Base-by-base conservation (phyloP, 2,888 invertebrate genomes). In the Congeria kusceri region DNA sequence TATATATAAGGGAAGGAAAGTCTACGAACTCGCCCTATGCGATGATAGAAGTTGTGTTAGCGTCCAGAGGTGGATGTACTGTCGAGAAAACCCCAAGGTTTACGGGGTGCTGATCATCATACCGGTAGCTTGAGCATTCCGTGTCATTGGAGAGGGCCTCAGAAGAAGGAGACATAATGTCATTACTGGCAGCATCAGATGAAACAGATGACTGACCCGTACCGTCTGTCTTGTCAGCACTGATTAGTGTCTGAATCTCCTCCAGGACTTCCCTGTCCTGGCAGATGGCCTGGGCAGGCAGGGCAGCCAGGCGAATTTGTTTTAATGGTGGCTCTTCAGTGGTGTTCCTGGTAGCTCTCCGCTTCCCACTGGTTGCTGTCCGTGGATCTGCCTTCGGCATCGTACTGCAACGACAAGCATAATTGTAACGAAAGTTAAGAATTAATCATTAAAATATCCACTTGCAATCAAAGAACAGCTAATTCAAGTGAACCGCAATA, bases 81-180 rank as follows among this genome's bases (percentile, higher is more conserved):
- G n/a, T 32, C 7, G 64, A 29, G 28, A 71, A 71, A 28, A 44
- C 39, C 13, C 71, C 71, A 20, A 71, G 46, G 18, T 5, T 20
- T 9, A 49, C 18, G 20, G 18, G 49, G 4, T 4, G n/a, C 20
- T 18, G 49, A 20, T 4, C 49, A 5, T 5, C 7, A 9, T 49
- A 5, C 3, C 4, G n/a, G 20, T n/a, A n/a, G 46, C 9, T 44
- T 9, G 46, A 44, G 32, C 32, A 4, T 4, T 32, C 32, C 11
- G 5, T 11, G 11, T 7, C 4, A 11, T 32, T 32, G 32, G 32
- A 32, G 5, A 32, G 4, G 5, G 32, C 32, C 32, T 7, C n/a
- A 11, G 32, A 32, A 4, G 4, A 11, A 32, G 32, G 32, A 32
- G 4, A 32, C 32, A 32, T 32, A 11, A 32, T 32, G 18, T 5